These are phyloP conservation scores for Tapirus terrestris DNA, from an alignment of 2,113 vertebrate genomes.

Conservation along the genomic window DNA sequence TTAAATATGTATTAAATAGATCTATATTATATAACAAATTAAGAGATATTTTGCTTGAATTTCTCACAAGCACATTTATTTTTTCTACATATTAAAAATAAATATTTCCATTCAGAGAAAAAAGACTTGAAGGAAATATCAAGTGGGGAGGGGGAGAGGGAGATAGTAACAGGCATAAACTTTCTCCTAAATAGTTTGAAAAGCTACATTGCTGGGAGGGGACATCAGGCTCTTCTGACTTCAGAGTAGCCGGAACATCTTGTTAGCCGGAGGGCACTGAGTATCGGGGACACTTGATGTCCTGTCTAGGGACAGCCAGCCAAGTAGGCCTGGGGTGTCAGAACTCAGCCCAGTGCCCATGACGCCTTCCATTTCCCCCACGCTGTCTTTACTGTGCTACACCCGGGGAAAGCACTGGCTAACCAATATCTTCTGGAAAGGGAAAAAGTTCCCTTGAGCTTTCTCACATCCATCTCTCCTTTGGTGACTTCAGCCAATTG, in stretches of 20 bases:
- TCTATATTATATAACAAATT: neutral
- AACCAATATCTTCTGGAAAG: neutral
- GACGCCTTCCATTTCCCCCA: neutral
- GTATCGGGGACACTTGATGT: neutral
- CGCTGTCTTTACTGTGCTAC: neutral
- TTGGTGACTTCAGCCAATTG: neutral
- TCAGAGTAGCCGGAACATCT: neutral
- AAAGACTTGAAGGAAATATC: neutral
- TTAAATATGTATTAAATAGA: neutral
- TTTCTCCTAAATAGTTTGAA: neutral
- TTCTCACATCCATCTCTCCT: neutral
- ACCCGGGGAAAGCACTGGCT: neutral
- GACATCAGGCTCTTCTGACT: neutral
- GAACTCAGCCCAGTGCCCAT: neutral
- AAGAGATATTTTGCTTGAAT: neutral
- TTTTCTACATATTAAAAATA: constrained; percentile 19
- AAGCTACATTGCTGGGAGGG: neutral
- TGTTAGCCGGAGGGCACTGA: neutral
- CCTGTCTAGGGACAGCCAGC: neutral
- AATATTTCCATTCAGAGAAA: neutral
- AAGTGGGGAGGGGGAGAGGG: neutral
- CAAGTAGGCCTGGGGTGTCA: neutral
- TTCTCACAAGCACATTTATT: neutral
- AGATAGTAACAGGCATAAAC: neutral
- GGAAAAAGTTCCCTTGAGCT: neutral